These are phyloP conservation scores for Aphidoletes aphidimyza DNA, from an alignment of 2,888 invertebrate species.

Conservation along the genomic window DNA sequence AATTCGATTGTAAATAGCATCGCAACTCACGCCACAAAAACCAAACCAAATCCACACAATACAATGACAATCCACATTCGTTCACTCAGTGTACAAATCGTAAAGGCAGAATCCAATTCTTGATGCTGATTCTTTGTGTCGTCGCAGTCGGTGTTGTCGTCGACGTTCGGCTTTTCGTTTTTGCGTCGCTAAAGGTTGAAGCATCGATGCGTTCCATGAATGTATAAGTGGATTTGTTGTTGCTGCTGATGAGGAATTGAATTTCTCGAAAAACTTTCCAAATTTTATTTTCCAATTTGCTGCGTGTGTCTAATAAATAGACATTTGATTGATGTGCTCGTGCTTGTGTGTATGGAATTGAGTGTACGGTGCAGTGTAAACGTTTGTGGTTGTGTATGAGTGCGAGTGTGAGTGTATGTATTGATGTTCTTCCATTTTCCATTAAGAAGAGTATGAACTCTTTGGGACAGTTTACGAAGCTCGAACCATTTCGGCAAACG, in stretches of 20 bases:
- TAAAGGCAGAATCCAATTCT: slow-evolving; percentile 1
- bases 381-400: too few relatives aligned
- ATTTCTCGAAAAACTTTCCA: slow-evolving; percentile 17
- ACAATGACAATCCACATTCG: too few relatives aligned
- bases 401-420: not conserved
- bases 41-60: not conserved
- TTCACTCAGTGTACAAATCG: not conserved
- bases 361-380: too few relatives aligned
- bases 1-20: not conserved
- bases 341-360: too few relatives aligned
- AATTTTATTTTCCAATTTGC: slow-evolving; percentile 27
- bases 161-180: not conserved
- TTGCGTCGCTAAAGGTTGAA: not conserved
- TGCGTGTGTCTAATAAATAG: not conserved
- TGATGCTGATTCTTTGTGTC: too few relatives aligned
- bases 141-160: too few relatives aligned
- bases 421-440: not conserved
- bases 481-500: not conserved
- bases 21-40: not conserved
- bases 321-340: too few relatives aligned
- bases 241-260: not conserved
- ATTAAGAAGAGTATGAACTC: not conserved
- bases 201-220: not conserved
- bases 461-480: not conserved
- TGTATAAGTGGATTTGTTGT: slow-evolving; percentile 25